These are phyloP conservation scores for Enhydra lutris DNA, from an alignment of 2,113 vertebrate species.

Conservation along the genomic window DNA sequence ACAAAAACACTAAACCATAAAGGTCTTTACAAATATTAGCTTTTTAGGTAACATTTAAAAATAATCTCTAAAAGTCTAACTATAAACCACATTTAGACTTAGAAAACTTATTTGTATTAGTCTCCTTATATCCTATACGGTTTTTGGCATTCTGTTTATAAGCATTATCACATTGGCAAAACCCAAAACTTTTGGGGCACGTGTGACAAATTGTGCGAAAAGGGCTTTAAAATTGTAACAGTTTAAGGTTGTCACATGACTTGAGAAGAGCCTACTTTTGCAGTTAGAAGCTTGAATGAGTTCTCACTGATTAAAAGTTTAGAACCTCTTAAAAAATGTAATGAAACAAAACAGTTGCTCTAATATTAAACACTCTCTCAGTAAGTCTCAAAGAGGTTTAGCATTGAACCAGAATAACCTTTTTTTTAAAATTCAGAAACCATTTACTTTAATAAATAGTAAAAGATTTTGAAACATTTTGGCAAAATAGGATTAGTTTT, in stretches of 20 bases:
- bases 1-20: background rate
- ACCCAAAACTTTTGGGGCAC: constrained; percentile 1
- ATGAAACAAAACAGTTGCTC: constrained; percentile 55
- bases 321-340: constrained; percentile 62
- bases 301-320: constrained; percentile 61
- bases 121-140: background rate
- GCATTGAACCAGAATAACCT: constrained; percentile 23
- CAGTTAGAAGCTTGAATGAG: constrained; percentile 29
- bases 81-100: background rate
- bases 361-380: constrained; percentile 54
- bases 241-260: constrained; percentile 7
- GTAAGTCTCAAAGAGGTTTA: constrained; percentile 49
- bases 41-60: constrained; percentile 1
- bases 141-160: constrained; percentile 21
- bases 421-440: background rate
- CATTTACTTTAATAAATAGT: constrained; percentile 27
- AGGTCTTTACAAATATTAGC: background rate
- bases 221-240: constrained; percentile 32
- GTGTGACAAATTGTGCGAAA: constrained; percentile 14
- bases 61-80: constrained; percentile 17
- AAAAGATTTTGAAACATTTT: constrained; percentile 53
- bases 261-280: constrained; percentile 43
- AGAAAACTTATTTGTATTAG: constrained; percentile 14
- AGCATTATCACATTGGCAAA: constrained; percentile 32
- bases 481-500: background rate